Conservation (phyloP, 2,797 vertebrate genomes). For the Spinus olivaceus region DNA sequence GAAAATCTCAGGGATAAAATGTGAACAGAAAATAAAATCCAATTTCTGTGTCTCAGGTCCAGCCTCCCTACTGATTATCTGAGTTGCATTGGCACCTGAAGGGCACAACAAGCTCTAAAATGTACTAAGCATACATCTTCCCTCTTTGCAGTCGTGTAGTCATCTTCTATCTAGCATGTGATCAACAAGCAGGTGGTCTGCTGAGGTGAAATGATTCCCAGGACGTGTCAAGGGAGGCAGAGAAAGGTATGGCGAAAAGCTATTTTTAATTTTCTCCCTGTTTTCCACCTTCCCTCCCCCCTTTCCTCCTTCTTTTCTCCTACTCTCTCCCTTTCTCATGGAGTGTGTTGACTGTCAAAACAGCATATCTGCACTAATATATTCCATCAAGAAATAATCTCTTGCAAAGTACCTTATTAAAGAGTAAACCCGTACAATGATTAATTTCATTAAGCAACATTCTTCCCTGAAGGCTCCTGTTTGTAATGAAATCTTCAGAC, state of each 20-base stretch:
- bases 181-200: not conserved
- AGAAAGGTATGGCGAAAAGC: not conserved
- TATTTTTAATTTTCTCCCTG: not conserved
- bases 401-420: slow-evolving; percentile 22
- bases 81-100: not conserved
- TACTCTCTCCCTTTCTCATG: not conserved
- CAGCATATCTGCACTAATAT: not conserved
- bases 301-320: not conserved
- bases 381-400: slow-evolving; percentile 7
- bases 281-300: not conserved
- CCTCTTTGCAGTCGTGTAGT: not conserved
- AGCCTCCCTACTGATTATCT: not conserved
- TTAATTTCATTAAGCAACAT: slow-evolving; percentile 40
- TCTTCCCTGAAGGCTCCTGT: slow-evolving; percentile 22
- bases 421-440: not conserved
- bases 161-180: not conserved
- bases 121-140: not conserved
- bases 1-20: not conserved
- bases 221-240: not conserved
- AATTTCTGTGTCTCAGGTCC: not conserved
- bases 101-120: not conserved
- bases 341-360: not conserved
- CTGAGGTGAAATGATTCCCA: not conserved
- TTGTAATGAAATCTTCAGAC: slow-evolving; percentile 32
- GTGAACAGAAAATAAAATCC: not conserved